phyloP scores from a whole-genome alignment of 2,797 vertebrate species.

The Anableps anableps region DNA sequence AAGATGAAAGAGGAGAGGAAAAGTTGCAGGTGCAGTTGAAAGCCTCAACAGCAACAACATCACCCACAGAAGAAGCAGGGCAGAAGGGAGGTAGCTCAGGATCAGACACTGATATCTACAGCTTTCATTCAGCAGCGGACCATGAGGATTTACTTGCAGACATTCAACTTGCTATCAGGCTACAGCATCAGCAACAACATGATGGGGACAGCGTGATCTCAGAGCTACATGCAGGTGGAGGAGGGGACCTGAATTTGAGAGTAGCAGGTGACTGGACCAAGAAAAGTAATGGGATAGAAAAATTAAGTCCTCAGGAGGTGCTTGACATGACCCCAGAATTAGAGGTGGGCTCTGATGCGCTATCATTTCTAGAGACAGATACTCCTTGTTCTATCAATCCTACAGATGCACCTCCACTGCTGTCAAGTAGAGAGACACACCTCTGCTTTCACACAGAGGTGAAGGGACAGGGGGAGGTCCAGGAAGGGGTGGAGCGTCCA shows the following conservation, averaged over 20 bases:
- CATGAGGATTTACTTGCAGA: slow-evolving; percentile 97
- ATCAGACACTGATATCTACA: slow-evolving; percentile 97
- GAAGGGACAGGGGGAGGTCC: slow-evolving; percentile 20
- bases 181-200: slow-evolving; percentile 90
- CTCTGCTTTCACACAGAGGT: slow-evolving; percentile 30
- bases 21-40: slow-evolving; percentile 70
- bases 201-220: slow-evolving; percentile 66
- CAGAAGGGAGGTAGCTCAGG: slow-evolving; percentile 92
- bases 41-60: slow-evolving; percentile 62
- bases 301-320: slow-evolving; percentile 72
- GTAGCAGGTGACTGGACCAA: slow-evolving; percentile 68
- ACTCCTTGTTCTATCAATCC: slow-evolving; percentile 32
- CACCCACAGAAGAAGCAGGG: slow-evolving; percentile 80
- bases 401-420: slow-evolving; percentile 56
- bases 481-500: slow-evolving; percentile 21
- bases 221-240: slow-evolving; percentile 60
- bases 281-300: slow-evolving; percentile 70
- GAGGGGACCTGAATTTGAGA: slow-evolving; percentile 55
- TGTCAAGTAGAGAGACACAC: slow-evolving; percentile 16
- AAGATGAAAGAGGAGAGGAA: slow-evolving; percentile 26
- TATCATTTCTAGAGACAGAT: slow-evolving; percentile 76
- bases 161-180: slow-evolving; percentile 94
- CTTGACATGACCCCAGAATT: slow-evolving; percentile 75
- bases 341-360: slow-evolving; percentile 71
- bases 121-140: slow-evolving; percentile 95